These are phyloP conservation scores for Rhagologus leucostigma DNA, from an alignment of 2,113 vertebrate genomes.

Conservation along the genomic window DNA sequence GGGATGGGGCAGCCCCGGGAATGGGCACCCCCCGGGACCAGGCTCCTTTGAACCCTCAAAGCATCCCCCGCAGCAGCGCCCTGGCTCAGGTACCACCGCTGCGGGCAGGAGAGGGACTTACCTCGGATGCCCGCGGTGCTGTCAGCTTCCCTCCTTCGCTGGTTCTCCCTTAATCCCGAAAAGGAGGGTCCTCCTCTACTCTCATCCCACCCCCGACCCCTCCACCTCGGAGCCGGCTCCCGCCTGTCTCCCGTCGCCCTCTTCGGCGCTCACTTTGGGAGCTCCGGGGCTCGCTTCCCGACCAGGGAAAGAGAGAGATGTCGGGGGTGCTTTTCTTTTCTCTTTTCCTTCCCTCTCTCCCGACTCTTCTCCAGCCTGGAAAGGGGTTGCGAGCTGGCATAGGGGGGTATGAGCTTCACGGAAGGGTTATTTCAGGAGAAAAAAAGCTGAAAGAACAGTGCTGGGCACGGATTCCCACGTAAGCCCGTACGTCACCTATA, in stretches of 20 bases:
- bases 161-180: background rate
- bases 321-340: background rate
- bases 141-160: background rate
- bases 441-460: constrained; percentile 35
- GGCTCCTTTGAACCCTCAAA: background rate
- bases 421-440: constrained; percentile 49
- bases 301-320: background rate
- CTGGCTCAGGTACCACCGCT: background rate
- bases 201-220: background rate
- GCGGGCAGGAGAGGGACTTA: background rate
- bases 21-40: background rate
- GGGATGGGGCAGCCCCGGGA: background rate
- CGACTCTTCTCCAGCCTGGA: background rate
- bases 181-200: background rate
- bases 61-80: background rate
- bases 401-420: background rate
- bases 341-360: background rate
- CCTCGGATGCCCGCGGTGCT: background rate
- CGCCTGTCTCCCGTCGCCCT: background rate
- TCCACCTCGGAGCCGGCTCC: background rate
- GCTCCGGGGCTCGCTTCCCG: background rate
- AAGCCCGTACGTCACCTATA: constrained; percentile 68
- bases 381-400: background rate
- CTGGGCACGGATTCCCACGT: constrained; percentile 60
- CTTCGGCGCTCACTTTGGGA: constrained; percentile 5